phyloP scores from a whole-genome alignment of 1,140 invertebrate genomes.

The Papilio polytes region DNA sequence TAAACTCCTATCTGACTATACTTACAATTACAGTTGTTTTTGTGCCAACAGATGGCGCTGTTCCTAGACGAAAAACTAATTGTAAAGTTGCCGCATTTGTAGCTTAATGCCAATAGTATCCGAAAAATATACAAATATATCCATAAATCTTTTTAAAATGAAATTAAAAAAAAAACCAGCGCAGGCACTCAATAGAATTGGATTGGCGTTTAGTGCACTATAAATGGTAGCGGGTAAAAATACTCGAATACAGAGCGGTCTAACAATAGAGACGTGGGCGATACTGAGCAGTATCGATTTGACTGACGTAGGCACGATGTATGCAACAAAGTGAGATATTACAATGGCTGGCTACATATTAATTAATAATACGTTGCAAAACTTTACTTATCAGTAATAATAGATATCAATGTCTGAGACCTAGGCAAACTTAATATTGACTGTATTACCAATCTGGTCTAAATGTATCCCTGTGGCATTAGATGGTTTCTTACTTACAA shows the following conservation, averaged over 20 bases:
- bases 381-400: background rate
- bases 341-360: background rate
- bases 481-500: too few relatives aligned
- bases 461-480: too few relatives aligned
- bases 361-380: background rate
- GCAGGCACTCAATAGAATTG: background rate
- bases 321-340: background rate
- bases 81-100: too few relatives aligned
- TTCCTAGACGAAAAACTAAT: background rate
- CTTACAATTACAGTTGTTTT: background rate
- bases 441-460: too few relatives aligned
- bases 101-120: too few relatives aligned
- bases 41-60: background rate
- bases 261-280: constrained; percentile 5
- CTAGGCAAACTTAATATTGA: too few relatives aligned
- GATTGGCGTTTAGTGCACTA: constrained; percentile 19
- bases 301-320: background rate
- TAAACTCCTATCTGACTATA: background rate
- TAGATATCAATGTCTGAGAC: too few relatives aligned
- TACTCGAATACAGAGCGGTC: constrained; percentile 3
- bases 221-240: constrained; percentile 12
- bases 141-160: background rate
- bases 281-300: constrained; percentile 18
- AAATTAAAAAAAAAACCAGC: background rate
- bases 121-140: too few relatives aligned